Percentiles rank a stretch among this genome's conserved stretches.
phyloP scores from a whole-genome alignment of 1,140 invertebrate genomes.

The Whitmania pigra region DNA sequence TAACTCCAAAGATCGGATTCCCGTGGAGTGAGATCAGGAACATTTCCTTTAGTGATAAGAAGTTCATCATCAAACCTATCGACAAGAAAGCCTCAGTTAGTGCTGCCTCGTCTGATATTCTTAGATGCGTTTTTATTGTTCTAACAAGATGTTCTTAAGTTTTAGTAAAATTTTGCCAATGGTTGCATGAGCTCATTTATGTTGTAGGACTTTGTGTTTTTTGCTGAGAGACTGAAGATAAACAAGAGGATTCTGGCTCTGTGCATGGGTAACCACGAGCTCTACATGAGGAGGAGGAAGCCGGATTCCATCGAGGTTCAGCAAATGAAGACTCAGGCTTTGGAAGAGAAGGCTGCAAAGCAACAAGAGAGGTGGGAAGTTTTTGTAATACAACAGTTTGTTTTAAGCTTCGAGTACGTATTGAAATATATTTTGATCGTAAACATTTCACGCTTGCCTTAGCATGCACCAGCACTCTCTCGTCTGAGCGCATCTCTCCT shows the following conservation, averaged over 20 bases:
- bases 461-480: too few species aligned
- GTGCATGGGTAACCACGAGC: constrained; percentile 95
- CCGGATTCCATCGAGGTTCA: constrained; percentile 96
- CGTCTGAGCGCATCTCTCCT: too few species aligned
- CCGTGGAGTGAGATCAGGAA: constrained; percentile 99
- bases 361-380: constrained; percentile 28
- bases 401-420: not conserved
- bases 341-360: constrained; percentile 65
- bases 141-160: too few species aligned
- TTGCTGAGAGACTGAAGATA: constrained; percentile 84
- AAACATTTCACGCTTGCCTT: too few species aligned
- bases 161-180: too few species aligned
- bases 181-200: too few species aligned
- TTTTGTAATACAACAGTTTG: not conserved
- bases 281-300: constrained; percentile 90
- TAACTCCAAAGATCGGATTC: constrained; percentile 80
- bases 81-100: constrained; percentile 87
- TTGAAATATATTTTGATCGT: not conserved
- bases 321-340: constrained; percentile 95
- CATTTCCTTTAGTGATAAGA: constrained; percentile 97
- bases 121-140: not conserved
- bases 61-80: constrained; percentile 99
- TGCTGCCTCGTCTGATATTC: constrained; percentile 19
- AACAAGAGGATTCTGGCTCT: constrained; percentile 89
- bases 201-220: constrained; percentile 57